Evolutionary conservation across 1,140 invertebrate genomes (phyloP), one percentile per base, ranked within the genome.

Genomic region (Drosophila ananassae): DNA sequence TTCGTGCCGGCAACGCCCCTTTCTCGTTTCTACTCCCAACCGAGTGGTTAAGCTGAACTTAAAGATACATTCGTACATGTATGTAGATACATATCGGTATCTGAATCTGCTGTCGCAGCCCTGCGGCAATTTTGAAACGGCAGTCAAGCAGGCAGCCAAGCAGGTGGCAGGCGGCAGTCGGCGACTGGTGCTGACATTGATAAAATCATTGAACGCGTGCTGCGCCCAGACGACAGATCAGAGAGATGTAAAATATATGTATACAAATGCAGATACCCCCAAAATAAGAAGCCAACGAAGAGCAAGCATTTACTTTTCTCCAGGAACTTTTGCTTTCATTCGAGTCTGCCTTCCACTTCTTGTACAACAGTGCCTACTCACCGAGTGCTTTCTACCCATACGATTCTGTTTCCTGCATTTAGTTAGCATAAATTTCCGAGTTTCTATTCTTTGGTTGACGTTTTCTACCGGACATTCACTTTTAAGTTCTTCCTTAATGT

Each of bases 121-220:
- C 54, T 50, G 56, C 76, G 73, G 68, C 81, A 85, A 76, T 85
- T 79, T 77, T 74, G 71, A 74, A 74, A 66, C 69, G 59, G 66
- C 64, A 50, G 52, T 25, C 34, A 48, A 54, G 17, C 9, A 21
- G 37, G 30, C 30, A 8, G 30, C 30, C 25, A 28, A 37, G 34
- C 5, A 39, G 50, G 32, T 25, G 44, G 64, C 51, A 39, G 50
- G 32, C 32, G 44, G 64, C 51, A 71, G 67, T 57, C 57, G 46
- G 61, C 47, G 60, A 54, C 73, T 79, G 73, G 59, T 73, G 83
- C 79, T 89, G 83, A 89, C 83, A 82, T 89, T 89, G 83, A 89
- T 89, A 79, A 83, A 83, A 89, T 89, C 83, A 69, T 64, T 77
- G 63, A 57, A 75, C 76, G 83, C 83, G 83, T 89, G 83, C 83